Base-by-base conservation (phyloP, 64 coral and sea anemone genomes). In the Acropora yongei region DNA sequence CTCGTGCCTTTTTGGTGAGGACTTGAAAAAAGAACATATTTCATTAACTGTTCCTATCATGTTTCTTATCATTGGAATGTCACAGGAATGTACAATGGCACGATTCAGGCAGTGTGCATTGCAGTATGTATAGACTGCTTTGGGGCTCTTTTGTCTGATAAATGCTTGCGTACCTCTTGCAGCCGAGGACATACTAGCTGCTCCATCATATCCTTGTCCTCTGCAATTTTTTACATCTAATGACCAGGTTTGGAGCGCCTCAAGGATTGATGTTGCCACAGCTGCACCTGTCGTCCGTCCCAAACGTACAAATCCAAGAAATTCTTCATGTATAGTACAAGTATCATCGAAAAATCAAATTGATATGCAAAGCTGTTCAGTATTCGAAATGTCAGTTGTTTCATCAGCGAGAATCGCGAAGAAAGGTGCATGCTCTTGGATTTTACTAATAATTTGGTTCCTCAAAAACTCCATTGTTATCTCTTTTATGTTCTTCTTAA, bases 391-490 rank as follows among this genome's bases (percentile, higher is more conserved):
- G 12, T 84, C 79, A 84, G 66, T 81, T 65, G 90, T 47, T 85
- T 92, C 79, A 76, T 92, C 90, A 40, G 90, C 81, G 19, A 90
- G 17, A 51, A 92, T 86, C 18, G 90, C 77, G 40, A 92, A 92
- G 44, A 65, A 92, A 42, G 80, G 71, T 92, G 81, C 90, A 86
- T 75, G 47, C 47, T 65, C 41, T 61, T 71, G 74, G 30, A 92
- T 77, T 53, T 92, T 80, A 86, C 39, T 49, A 57, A 92, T 75
- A 45, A 92, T 92, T 67, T 92, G 30, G 71, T 74, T 74, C 71
- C 86, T 49, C 69, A 76, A 53, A 76, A 76, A 74, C 86, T 76
- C 86, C 71, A 50, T 77, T 76, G 74, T 88, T 47, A 88, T 88
- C 71, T 42, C 16, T 49, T 49, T 88, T 41, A 86, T 51, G 41